Evolutionary conservation across 2,888 invertebrate species (phyloP).

Genomic region (Himalopsyche tibetana): DNA sequence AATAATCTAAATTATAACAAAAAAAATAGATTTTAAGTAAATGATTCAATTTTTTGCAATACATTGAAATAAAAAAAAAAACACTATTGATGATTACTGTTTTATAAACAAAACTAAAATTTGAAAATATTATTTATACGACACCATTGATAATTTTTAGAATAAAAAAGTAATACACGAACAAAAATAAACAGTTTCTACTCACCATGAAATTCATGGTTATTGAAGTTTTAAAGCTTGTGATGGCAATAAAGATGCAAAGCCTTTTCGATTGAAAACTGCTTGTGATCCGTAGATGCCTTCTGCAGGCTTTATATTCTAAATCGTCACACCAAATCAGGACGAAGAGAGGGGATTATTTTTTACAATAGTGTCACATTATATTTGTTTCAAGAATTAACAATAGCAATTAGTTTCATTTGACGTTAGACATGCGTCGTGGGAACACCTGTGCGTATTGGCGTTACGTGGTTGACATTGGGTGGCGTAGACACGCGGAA

Average conservation of each 20-base stretch:
- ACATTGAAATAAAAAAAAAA: not conserved
- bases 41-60: too few relatives aligned
- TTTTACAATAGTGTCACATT: not conserved
- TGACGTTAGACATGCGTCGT: not conserved
- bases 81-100: too few relatives aligned
- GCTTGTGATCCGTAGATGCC: slow-evolving; percentile 50
- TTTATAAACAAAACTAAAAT: too few relatives aligned
- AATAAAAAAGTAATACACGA: too few relatives aligned
- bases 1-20: not conserved
- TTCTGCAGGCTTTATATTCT: too few relatives aligned
- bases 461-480: not conserved
- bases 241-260: too few relatives aligned
- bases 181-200: too few relatives aligned
- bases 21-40: not conserved
- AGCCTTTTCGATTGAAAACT: slow-evolving; percentile 61
- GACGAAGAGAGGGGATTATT: not conserved
- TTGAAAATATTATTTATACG: too few relatives aligned
- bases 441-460: not conserved
- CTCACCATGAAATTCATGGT: too few relatives aligned
- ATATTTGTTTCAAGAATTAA: not conserved
- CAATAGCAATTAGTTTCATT: not conserved
- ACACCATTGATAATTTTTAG: too few relatives aligned
- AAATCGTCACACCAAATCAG: not conserved
- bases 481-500: not conserved
- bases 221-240: too few relatives aligned